These are phyloP conservation scores for Anoplophora glabripennis DNA, from an alignment of 1,140 invertebrate genomes.

Conservation along the genomic window DNA sequence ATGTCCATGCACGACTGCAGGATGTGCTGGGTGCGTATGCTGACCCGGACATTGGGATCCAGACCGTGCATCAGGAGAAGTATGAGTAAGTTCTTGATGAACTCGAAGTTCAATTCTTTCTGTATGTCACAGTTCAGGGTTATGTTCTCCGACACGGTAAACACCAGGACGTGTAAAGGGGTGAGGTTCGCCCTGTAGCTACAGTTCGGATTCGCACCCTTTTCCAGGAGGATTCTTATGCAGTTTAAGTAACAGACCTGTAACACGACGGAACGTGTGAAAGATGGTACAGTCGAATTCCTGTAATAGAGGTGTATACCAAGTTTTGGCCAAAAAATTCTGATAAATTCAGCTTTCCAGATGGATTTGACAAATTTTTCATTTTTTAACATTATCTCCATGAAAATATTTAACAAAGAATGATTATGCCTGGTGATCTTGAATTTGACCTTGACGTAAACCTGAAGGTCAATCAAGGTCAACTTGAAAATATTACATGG, in stretches of 20 bases:
- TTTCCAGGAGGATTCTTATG: constrained; percentile 64
- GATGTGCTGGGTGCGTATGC: constrained; percentile 63
- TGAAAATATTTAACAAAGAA: no score
- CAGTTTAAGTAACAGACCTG: constrained; percentile 72
- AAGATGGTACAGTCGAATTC: not conserved
- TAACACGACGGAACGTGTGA: constrained; percentile 26
- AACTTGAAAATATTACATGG: no score
- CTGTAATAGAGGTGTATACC: no score
- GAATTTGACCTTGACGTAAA: no score
- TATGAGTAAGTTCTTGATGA: constrained; percentile 65
- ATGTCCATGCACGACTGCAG: constrained; percentile 67
- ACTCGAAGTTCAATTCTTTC: constrained; percentile 64
- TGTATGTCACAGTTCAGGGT: constrained; percentile 61
- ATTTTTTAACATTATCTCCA: no score
- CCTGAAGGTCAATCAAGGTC: no score
- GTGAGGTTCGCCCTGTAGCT: constrained; percentile 67
- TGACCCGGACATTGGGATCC: constrained; percentile 60
- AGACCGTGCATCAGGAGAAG: constrained; percentile 67
- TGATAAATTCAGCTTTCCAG: no score
- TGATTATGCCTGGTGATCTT: no score
- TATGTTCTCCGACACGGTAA: constrained; percentile 71
- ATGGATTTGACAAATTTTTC: no score
- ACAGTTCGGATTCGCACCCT: constrained; percentile 72
- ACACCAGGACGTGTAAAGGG: constrained; percentile 69
- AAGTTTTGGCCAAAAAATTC: no score